Evolutionary conservation across 2,888 invertebrate species (phyloP).

Genomic region (Zaprionus obscuricornis): DNA sequence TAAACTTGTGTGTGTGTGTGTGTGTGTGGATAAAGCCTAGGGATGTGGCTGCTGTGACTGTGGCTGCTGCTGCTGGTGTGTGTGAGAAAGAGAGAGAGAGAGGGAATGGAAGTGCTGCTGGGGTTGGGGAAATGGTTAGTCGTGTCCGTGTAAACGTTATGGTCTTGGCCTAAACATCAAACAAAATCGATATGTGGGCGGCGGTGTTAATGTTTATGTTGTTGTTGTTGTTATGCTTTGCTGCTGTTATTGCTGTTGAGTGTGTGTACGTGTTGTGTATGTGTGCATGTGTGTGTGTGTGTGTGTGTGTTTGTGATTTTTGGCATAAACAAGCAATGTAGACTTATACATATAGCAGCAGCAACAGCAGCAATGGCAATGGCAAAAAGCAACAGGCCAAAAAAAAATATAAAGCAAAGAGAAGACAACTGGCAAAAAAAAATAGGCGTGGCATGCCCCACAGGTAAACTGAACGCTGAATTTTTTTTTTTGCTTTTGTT

Average conservation of each 20-base stretch:
- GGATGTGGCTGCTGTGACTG: slow-evolving; percentile 36
- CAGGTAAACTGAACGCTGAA: slow-evolving; percentile 46
- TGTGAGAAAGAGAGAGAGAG: neutral
- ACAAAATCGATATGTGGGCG: slow-evolving; percentile 76
- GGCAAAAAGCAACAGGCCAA: no score
- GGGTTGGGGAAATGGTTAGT: neutral
- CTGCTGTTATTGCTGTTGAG: slow-evolving; percentile 4
- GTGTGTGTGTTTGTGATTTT: slow-evolving; percentile 54
- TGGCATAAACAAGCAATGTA: slow-evolving; percentile 69
- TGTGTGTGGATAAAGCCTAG: slow-evolving; percentile 24
- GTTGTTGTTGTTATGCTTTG: neutral
- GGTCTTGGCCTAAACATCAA: slow-evolving; percentile 66
- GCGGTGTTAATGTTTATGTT: slow-evolving; percentile 12
- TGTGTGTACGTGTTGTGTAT: slow-evolving; percentile 22
- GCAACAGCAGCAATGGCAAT: neutral
- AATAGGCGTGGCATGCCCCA: slow-evolving; percentile 6
- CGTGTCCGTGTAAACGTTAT: slow-evolving; percentile 36
- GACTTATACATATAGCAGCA: slow-evolving; percentile 2
- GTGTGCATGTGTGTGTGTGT: no score
- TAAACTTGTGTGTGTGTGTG: slow-evolving; percentile 8
- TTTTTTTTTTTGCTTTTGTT: slow-evolving; percentile 74
- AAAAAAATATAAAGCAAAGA: no score
- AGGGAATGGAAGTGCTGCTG: neutral
- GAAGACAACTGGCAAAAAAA: neutral
- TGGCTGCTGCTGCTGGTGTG: slow-evolving; percentile 28